Base-by-base conservation (phyloP, 2,888 invertebrate genomes). In the Cantharis lateralis region DNA sequence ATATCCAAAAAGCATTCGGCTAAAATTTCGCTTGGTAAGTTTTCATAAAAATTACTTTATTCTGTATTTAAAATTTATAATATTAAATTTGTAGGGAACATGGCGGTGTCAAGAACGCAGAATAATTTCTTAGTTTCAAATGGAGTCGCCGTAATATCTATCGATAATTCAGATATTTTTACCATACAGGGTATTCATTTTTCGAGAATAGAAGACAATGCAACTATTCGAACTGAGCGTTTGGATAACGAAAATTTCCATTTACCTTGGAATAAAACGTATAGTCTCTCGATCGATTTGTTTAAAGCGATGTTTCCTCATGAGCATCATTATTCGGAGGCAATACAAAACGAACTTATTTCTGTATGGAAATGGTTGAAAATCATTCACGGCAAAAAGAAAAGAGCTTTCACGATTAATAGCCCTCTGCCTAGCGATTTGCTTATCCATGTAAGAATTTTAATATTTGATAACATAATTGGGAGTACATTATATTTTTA, bases 331-430 rank as follows among this genome's bases (percentile, higher is more conserved):
- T 97, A 95, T 86, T 95, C 96, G 15, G 95, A 95, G 78, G 95
- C 96, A 0, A 93, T 96, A 76, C 96, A 96, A 85, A 95, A 96
- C 80, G 95, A 97, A 85, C 93, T 96, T 77, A 92, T 98, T n/a
- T 95, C 96, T 1, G 91, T 97, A 28, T 93, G 95, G 85, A 99
- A 98, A 87, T 99, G 99, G 99, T 88, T 98, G 73, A 98, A 97
- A 87, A 88, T 94, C 78, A 91, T 97, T 11, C 98, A 98, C 86
- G 91, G 91, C 64, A 88, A 91, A 68, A 90, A 92, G 85, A 94
- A 93, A 86, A 91, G 91, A 70, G 91, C 93, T 0, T 94, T 95
- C 84, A 94, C 93, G 0, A 88, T 89, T 0, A 91, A 93, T 73
- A 93, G 93, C 20, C 93, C 93, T 0, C 87, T 98, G 72, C 97